Conservation (phyloP, 2,797 vertebrate species). For the Euthynnus affinis region DNA sequence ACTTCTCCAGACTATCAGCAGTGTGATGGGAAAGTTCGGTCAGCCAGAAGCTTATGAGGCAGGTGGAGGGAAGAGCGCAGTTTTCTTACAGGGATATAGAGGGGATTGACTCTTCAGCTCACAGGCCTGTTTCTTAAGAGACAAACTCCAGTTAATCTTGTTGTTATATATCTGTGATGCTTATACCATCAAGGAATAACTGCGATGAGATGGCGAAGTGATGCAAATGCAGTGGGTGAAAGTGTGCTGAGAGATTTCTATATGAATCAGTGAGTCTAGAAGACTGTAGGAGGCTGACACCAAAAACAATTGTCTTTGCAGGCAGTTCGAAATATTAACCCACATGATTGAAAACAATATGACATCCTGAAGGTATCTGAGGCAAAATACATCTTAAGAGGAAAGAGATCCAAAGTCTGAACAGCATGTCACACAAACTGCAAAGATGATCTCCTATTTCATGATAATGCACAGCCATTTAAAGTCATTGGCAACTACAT, state of each 20-base stretch:
- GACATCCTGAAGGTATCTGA: background rate
- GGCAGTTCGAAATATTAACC: background rate
- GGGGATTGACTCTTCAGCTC: conserved; percentile 14
- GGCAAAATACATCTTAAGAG: background rate
- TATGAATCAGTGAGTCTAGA: background rate
- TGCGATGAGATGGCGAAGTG: conserved; percentile 13
- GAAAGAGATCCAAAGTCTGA: background rate
- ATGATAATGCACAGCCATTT: background rate
- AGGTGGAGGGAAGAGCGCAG: conserved; percentile 17
- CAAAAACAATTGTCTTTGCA: background rate
- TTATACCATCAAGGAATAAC: background rate
- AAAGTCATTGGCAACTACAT: background rate
- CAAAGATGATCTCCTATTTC: background rate
- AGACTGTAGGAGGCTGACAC: background rate
- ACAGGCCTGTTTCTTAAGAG: background rate
- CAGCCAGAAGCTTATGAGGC: conserved; percentile 16
- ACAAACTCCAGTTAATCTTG: conserved; percentile 20
- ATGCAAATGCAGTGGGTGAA: background rate
- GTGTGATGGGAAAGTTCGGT: conserved; percentile 20
- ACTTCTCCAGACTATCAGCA: conserved; percentile 12
- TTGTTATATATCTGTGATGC: conserved; percentile 4
- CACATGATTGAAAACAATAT: background rate
- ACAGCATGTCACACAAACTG: background rate
- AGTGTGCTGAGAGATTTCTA: conserved; percentile 11
- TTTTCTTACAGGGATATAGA: background rate